A percentile compares a stretch with the other conserved stretches of the same genome.
Evolutionary conservation across 64 coral and sea anemone genomes (phyloP).

Genomic region (Platygyra sinensis): DNA sequence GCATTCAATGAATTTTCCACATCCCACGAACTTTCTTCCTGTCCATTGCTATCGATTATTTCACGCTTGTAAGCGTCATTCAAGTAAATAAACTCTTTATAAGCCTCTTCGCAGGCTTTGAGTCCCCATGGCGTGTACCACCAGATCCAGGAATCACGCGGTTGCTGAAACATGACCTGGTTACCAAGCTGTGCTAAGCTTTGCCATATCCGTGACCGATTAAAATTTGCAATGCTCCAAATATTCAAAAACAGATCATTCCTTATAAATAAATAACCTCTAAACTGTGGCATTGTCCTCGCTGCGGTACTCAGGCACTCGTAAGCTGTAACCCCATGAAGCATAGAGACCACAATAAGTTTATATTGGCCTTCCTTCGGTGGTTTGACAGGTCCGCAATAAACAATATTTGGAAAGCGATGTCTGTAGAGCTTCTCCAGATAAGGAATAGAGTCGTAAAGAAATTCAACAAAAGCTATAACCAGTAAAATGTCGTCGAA

Average conservation of each 20-base stretch:
- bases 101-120: slow-evolving; percentile 76
- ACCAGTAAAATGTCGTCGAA: slow-evolving; percentile 67
- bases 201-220: slow-evolving; percentile 64
- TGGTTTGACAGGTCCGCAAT: slow-evolving; percentile 53
- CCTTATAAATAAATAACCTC: slow-evolving; percentile 86
- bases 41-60: slow-evolving; percentile 11
- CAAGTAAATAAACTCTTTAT: slow-evolving; percentile 63
- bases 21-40: slow-evolving; percentile 53
- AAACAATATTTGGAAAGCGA: slow-evolving; percentile 70
- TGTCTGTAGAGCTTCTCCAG: slow-evolving; percentile 63
- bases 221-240: slow-evolving; percentile 67
- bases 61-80: slow-evolving; percentile 50
- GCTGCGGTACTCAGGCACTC: slow-evolving; percentile 60
- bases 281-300: slow-evolving; percentile 29
- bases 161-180: slow-evolving; percentile 69
- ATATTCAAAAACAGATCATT: slow-evolving; percentile 73
- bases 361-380: not conserved
- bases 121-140: slow-evolving; percentile 91
- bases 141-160: slow-evolving; percentile 91
- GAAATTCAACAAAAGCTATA: slow-evolving; percentile 44
- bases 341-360: slow-evolving; percentile 38
- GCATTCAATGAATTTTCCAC: slow-evolving; percentile 85
- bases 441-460: slow-evolving; percentile 58
- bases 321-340: slow-evolving; percentile 75
- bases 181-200: slow-evolving; percentile 49